Conservation (phyloP, 2,888 invertebrate species). For the Orgyia antiqua region DNA sequence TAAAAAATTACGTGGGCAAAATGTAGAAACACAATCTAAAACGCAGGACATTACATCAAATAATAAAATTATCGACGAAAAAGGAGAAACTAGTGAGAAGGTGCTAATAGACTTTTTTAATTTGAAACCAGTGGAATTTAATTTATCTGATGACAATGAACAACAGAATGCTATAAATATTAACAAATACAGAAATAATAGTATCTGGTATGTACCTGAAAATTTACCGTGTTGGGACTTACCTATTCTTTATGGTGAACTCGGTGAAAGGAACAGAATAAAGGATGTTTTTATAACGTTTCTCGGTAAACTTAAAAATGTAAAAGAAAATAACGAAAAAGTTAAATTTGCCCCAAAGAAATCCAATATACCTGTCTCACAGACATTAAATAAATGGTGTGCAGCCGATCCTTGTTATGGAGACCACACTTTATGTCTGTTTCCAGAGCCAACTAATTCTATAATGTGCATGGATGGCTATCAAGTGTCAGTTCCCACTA, state of each 20-base stretch:
- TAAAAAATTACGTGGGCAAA: conserved; percentile 5
- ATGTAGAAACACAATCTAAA: background rate
- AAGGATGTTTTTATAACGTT: conserved; percentile 44
- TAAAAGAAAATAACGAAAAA: conserved; percentile 26
- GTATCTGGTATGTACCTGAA: conserved; percentile 57
- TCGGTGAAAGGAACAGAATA: conserved; percentile 21
- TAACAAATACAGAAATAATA: conserved; percentile 7
- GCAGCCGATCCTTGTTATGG: conserved; percentile 55
- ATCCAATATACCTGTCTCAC: conserved; percentile 12
- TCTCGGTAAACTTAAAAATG: conserved; percentile 39
- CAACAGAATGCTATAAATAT: background rate
- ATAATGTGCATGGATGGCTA: conserved; percentile 45
- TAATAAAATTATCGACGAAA: conserved; percentile 5
- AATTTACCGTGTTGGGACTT: conserved; percentile 59
- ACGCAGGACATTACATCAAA: no score
- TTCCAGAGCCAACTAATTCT: conserved; percentile 35
- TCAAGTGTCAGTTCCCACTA: conserved; percentile 36
- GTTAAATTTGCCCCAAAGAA: conserved; percentile 5
- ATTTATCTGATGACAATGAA: conserved; percentile 8
- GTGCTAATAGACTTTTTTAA: conserved; percentile 43
- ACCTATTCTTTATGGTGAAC: conserved; percentile 52
- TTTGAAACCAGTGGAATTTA: conserved; percentile 41
- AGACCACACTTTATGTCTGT: conserved; percentile 66
- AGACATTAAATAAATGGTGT: conserved; percentile 57
- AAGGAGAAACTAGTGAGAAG: conserved; percentile 15